Percentiles rank a stretch among this genome's conserved stretches.
phyloP scores from a whole-genome alignment of 2,113 vertebrate genomes.

The Ceyx cyanopectus region DNA sequence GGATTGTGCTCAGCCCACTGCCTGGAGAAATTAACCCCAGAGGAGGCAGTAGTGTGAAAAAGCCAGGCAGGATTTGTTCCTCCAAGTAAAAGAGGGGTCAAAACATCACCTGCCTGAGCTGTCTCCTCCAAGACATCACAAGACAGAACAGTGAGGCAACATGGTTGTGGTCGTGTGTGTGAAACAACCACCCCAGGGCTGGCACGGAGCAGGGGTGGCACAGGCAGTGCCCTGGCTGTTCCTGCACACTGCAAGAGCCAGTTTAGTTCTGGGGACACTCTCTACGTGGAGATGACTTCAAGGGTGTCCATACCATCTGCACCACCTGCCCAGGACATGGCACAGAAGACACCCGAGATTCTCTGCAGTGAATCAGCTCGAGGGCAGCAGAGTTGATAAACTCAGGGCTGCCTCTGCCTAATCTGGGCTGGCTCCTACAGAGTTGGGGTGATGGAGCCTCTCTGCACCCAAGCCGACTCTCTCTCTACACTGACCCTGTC shows the following conservation, averaged over 20 bases:
- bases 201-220: background rate
- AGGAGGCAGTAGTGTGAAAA: background rate
- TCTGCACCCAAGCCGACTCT: background rate
- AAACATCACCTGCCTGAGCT: background rate
- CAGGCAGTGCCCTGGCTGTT: background rate
- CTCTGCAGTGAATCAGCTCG: background rate
- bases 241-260: background rate
- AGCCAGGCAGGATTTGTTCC: background rate
- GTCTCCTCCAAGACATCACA: background rate
- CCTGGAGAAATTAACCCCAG: background rate
- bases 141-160: background rate
- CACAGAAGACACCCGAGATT: background rate
- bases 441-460: background rate
- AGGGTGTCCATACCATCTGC: background rate
- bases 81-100: background rate
- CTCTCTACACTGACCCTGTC: background rate
- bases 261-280: background rate
- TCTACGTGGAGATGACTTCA: background rate
- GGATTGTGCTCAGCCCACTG: background rate
- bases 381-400: background rate
- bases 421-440: background rate
- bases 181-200: background rate
- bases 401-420: background rate
- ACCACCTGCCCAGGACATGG: background rate
- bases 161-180: rapidly evolving